phyloP scores from a whole-genome alignment of 2,888 invertebrate genomes.

The Xestia xanthographa region DNA sequence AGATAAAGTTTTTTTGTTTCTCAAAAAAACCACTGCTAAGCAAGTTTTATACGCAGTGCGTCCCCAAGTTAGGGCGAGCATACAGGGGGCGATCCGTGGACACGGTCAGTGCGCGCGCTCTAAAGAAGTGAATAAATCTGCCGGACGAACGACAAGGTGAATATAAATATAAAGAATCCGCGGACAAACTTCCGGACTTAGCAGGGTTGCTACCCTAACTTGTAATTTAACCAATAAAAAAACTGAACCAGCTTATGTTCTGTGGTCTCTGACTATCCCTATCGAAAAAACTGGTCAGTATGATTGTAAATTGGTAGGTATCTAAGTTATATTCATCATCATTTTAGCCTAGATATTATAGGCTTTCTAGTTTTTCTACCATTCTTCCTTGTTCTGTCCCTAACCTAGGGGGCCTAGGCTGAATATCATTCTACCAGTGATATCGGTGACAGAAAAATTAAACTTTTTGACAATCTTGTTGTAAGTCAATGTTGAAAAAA shows the following conservation, averaged over 20 bases:
- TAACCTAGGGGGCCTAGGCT: not conserved
- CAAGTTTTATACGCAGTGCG: conserved; percentile 67
- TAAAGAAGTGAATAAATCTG: conserved; percentile 91
- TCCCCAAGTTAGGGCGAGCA: conserved; percentile 70
- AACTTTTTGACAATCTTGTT: not conserved
- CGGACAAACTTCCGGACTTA: conserved; percentile 86
- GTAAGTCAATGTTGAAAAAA: not conserved
- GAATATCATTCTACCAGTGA: not conserved
- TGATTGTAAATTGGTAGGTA: not conserved
- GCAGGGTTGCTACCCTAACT: conserved; percentile 76
- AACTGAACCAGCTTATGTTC: not conserved
- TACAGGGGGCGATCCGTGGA: conserved; percentile 76
- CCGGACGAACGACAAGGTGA: conserved; percentile 88
- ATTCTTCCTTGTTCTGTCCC: not conserved
- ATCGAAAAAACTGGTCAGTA: not conserved
- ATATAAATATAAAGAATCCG: conserved; percentile 90
- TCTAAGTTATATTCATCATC: not conserved
- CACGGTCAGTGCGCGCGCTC: conserved; percentile 89
- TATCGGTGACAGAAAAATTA: not conserved
- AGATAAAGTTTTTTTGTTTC: not conserved
- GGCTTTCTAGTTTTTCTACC: not conserved
- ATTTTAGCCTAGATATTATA: not conserved
- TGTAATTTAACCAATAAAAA: not conserved
- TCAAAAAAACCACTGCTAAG: not conserved
- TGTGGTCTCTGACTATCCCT: not conserved